phyloP scores from a whole-genome alignment of 2,888 invertebrate species.

The Lordiphosa andalusiaca region DNA sequence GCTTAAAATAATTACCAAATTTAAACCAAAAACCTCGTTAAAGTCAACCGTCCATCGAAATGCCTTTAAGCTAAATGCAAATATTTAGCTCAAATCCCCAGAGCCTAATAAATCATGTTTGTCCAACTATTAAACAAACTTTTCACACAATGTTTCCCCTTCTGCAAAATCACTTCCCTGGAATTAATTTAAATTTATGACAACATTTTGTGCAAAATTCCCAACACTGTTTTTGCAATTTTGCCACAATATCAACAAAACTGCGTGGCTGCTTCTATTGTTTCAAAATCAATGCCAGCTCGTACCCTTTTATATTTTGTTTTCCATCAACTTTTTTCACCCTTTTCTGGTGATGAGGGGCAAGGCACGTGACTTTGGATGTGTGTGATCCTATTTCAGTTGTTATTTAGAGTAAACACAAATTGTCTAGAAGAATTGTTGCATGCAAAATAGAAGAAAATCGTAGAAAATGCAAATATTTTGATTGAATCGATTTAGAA shows the following conservation, averaged over 20 bases:
- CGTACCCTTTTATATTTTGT: neutral
- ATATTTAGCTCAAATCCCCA: no score
- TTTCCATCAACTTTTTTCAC: neutral
- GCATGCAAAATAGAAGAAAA: no score
- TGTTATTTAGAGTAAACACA: constrained; percentile 1
- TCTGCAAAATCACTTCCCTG: constrained; percentile 10
- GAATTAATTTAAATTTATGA: constrained; percentile 36
- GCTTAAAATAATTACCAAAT: no score
- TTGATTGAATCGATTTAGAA: no score
- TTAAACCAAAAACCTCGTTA: no score
- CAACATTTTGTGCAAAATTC: constrained; percentile 5
- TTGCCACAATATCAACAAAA: constrained; percentile 27
- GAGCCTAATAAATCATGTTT: no score
- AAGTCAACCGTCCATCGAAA: no score
- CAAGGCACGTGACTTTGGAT: no score
- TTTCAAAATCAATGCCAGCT: constrained; percentile 16
- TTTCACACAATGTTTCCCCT: constrained; percentile 1
- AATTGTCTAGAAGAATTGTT: neutral
- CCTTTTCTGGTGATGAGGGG: no score
- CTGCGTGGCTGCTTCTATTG: constrained; percentile 20
- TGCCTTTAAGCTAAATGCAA: no score
- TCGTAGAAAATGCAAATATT: no score
- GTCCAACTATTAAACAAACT: no score
- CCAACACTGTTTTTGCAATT: constrained; percentile 21
- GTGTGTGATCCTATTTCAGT: constrained; percentile 1